phyloP scores from a whole-genome alignment of 2,888 invertebrate species.

The Conomelus anceps region DNA sequence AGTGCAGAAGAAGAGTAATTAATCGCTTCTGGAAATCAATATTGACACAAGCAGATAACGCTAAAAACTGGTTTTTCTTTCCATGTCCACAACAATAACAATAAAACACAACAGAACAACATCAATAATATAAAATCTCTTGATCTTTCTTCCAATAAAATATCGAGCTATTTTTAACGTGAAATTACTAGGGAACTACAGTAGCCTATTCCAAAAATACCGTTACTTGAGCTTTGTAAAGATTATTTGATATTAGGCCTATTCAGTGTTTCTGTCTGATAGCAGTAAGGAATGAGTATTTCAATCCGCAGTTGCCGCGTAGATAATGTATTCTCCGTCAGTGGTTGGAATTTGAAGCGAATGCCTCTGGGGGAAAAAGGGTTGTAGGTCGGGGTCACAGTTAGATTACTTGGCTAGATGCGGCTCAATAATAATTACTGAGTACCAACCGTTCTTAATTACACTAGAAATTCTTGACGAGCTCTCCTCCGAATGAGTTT shows the following conservation, averaged over 20 bases:
- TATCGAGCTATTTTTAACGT: too few species aligned
- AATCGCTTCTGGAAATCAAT: too few species aligned
- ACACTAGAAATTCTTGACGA: not conserved
- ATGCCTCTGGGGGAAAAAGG: not conserved
- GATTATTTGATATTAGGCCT: not conserved
- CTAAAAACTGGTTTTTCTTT: too few species aligned
- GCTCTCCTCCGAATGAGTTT: not conserved
- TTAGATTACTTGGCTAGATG: not conserved
- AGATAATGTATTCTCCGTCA: not conserved
- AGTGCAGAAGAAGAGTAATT: too few species aligned
- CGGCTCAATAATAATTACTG: not conserved
- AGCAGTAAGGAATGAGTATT: not conserved
- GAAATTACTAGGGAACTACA: too few species aligned
- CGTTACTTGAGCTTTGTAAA: not conserved
- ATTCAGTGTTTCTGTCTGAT: not conserved
- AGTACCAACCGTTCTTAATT: not conserved
- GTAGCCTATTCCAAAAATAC: too few species aligned
- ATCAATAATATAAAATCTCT: too few species aligned
- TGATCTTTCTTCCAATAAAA: too few species aligned
- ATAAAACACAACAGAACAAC: too few species aligned
- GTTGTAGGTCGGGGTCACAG: not conserved
- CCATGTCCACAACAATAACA: too few species aligned
- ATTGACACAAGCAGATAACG: too few species aligned
- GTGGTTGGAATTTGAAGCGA: not conserved
- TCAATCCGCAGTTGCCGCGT: not conserved